A percentile compares a stretch with the other conserved stretches of the same genome.
Evolutionary conservation across 2,888 invertebrate genomes (phyloP).

Genomic region (Tiliacea citrago): DNA sequence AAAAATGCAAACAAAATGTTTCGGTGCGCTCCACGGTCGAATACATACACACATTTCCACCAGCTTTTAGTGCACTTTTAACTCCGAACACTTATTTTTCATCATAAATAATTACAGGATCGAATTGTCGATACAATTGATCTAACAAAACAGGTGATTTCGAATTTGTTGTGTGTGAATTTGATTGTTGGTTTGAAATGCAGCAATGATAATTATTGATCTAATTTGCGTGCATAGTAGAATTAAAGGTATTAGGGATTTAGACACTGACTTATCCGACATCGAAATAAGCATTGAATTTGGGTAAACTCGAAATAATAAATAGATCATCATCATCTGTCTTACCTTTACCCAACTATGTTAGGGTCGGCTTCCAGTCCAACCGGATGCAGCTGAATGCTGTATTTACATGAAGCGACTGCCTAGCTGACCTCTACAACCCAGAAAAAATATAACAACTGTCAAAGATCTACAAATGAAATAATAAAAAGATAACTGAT

Average conservation of each 20-base stretch:
- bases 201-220: slow-evolving; percentile 12
- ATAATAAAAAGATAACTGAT: not conserved
- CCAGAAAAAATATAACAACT: too few relatives aligned
- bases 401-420: too few relatives aligned
- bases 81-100: slow-evolving; percentile 36
- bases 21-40: slow-evolving; percentile 19
- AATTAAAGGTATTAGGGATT: not conserved
- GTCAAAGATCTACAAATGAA: too few relatives aligned
- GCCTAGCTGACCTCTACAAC: too few relatives aligned
- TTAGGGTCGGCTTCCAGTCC: too few relatives aligned
- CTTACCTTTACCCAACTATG: too few relatives aligned
- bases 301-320: not conserved
- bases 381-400: too few relatives aligned
- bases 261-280: not conserved
- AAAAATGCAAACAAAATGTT: slow-evolving; percentile 49
- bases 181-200: slow-evolving; percentile 16
- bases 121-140: slow-evolving; percentile 43
- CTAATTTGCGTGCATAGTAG: not conserved
- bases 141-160: slow-evolving; percentile 44
- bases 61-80: slow-evolving; percentile 46
- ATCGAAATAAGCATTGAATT: not conserved
- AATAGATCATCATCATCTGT: too few relatives aligned
- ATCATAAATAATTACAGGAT: slow-evolving; percentile 48
- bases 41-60: slow-evolving; percentile 13
- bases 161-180: slow-evolving; percentile 36